A percentile compares a stretch with the other conserved stretches of the same genome.
These are phyloP conservation scores for Gymnogyps californianus DNA, from an alignment of 2,113 vertebrate genomes.

Conservation along the genomic window DNA sequence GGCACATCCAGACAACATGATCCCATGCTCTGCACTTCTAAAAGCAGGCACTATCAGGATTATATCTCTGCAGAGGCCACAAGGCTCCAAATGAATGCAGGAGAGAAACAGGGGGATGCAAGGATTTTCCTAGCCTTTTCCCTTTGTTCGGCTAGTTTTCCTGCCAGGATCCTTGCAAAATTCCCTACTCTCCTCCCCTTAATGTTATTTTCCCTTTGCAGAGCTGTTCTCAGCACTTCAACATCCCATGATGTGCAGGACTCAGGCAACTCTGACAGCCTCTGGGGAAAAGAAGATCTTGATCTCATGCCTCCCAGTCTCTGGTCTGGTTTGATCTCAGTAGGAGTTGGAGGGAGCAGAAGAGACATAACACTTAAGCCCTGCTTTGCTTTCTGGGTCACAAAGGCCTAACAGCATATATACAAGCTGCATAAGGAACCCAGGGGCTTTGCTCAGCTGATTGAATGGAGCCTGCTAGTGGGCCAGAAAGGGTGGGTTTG, in stretches of 20 bases:
- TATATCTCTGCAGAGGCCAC: neutral
- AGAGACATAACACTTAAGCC: slow-evolving; percentile 6
- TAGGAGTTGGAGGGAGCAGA: neutral
- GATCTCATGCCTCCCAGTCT: neutral
- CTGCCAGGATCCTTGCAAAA: neutral
- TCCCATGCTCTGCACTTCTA: neutral
- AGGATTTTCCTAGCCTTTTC: neutral
- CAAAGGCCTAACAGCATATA: slow-evolving; percentile 33
- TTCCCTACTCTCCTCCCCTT: neutral
- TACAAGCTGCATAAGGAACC: slow-evolving; percentile 50
- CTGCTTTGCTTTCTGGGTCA: slow-evolving; percentile 48
- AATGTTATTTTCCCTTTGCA: neutral
- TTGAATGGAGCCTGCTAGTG: neutral
- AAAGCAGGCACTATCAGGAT: neutral
- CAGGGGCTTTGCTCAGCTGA: neutral
- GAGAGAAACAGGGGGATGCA: neutral
- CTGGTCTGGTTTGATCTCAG: neutral
- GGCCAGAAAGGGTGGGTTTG: neutral
- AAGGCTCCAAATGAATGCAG: neutral
- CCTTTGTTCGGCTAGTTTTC: neutral
- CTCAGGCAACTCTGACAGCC: neutral
- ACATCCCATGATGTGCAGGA: fast-evolving
- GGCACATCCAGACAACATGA: neutral
- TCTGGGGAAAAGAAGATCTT: neutral
- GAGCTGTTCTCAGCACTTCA: neutral